Percentiles rank a stretch among this genome's conserved stretches.
Evolutionary conservation across 1,140 invertebrate species (phyloP).

Genomic region (Sogatella furcifera): DNA sequence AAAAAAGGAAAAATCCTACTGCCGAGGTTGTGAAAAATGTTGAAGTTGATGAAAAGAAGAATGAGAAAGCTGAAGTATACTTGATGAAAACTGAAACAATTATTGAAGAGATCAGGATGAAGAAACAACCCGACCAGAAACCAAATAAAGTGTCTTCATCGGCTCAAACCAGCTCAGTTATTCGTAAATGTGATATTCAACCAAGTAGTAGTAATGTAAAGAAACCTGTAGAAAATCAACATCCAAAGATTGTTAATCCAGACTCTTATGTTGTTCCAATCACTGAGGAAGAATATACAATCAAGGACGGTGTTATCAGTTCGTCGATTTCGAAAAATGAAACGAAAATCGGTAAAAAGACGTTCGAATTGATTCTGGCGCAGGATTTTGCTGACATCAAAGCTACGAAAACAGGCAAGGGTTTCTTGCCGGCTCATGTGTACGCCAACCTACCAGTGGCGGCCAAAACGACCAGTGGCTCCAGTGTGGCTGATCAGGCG

Average conservation of each 20-base stretch:
- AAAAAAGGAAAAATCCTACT: not conserved
- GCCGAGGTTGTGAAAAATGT: not conserved
- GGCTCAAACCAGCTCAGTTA: constrained; percentile 37
- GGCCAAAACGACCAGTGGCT: not conserved
- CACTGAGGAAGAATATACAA: constrained; percentile 22
- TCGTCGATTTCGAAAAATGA: constrained; percentile 24
- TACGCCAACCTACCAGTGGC: constrained; percentile 35
- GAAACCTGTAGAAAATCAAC: constrained; percentile 9
- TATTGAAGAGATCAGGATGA: constrained; percentile 26
- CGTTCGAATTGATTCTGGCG: constrained; percentile 38
- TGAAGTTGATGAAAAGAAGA: constrained; percentile 1
- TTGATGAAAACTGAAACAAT: constrained; percentile 23
- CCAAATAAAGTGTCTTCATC: constrained; percentile 38
- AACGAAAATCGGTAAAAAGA: constrained; percentile 27
- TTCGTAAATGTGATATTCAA: constrained; percentile 26
- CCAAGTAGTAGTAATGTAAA: not conserved
- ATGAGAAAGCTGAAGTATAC: constrained; percentile 20
- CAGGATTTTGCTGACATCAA: constrained; percentile 39
- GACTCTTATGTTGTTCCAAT: constrained; percentile 17
- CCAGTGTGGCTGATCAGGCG: not conserved
- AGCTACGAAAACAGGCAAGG: constrained; percentile 31
- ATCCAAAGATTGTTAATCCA: constrained; percentile 18
- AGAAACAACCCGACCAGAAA: constrained; percentile 28
- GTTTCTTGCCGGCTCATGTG: constrained; percentile 14
- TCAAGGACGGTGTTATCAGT: constrained; percentile 28